Evolutionary conservation across 2,888 invertebrate species (phyloP).

Genomic region (Heliconius cydno): DNA sequence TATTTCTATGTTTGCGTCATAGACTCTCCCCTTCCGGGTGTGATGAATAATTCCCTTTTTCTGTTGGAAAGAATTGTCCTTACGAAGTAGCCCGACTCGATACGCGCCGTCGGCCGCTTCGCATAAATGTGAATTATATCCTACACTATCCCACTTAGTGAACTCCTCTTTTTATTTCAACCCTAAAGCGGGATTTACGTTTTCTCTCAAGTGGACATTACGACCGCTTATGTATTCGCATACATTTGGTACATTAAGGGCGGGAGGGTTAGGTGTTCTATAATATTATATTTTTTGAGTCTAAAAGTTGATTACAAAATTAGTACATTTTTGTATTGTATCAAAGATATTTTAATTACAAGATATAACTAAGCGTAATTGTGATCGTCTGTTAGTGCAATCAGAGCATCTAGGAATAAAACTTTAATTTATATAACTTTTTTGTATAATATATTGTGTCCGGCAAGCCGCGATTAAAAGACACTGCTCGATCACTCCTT

Average conservation of each 20-base stretch:
- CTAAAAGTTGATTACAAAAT: background rate
- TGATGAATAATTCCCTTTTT: constrained; percentile 84
- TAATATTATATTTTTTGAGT: background rate
- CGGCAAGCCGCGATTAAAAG: constrained; percentile 53
- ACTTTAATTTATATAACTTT: background rate
- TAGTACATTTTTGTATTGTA: background rate
- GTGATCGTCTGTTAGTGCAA: too few relatives aligned
- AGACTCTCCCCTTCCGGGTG: constrained; percentile 83
- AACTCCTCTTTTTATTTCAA: constrained; percentile 78
- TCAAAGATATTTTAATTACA: background rate
- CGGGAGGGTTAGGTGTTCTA: constrained; percentile 4
- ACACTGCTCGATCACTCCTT: constrained; percentile 80
- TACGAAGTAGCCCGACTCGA: constrained; percentile 80
- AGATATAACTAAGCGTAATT: background rate
- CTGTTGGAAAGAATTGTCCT: constrained; percentile 80
- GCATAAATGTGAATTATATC: constrained; percentile 82
- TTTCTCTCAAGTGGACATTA: constrained; percentile 68
- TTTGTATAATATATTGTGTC: constrained; percentile 29
- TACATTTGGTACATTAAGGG: constrained; percentile 40
- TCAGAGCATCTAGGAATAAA: background rate
- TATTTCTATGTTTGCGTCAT: constrained; percentile 81
- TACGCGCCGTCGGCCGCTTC: constrained; percentile 78
- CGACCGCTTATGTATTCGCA: constrained; percentile 61
- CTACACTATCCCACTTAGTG: constrained; percentile 77
- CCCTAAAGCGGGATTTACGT: constrained; percentile 74